A percentile compares a stretch with the other conserved stretches of the same genome.
phyloP scores from a whole-genome alignment of 2,888 invertebrate species.

The Therioaphis trifolii region DNA sequence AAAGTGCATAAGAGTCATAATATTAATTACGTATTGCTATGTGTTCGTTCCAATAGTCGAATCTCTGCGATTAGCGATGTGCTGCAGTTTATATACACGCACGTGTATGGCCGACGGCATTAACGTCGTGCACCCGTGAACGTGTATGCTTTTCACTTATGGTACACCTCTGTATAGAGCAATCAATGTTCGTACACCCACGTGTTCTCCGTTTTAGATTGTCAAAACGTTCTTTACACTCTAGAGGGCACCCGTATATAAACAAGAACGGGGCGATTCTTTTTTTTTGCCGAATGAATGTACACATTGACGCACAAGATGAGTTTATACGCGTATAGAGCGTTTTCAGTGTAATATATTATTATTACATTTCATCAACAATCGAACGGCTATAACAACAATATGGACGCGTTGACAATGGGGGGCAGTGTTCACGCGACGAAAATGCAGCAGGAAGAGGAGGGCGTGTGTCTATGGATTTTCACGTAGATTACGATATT shows the following conservation, averaged over 20 bases:
- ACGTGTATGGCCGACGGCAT: not conserved
- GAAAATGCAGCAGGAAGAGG: constrained; percentile 20
- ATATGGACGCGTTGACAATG: constrained; percentile 43
- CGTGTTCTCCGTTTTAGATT: constrained; percentile 36
- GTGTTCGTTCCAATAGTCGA: no score
- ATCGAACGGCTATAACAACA: constrained; percentile 27
- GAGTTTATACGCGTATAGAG: no score
- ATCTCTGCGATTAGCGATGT: no score
- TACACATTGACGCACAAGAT: no score
- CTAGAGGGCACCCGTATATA: not conserved
- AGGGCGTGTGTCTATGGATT: constrained; percentile 39
- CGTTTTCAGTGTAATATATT: constrained; percentile 21
- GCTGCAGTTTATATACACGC: no score
- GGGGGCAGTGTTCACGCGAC: constrained; percentile 23
- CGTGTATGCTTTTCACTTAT: not conserved
- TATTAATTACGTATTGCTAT: no score
- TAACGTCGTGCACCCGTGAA: not conserved
- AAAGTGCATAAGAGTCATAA: no score
- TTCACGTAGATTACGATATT: constrained; percentile 29
- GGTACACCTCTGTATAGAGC: not conserved
- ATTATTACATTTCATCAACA: constrained; percentile 27
- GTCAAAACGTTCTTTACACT: constrained; percentile 42
- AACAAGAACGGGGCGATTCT: not conserved
- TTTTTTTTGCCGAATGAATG: no score
- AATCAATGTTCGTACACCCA: constrained; percentile 1